Evolutionary conservation across 2,888 invertebrate species (phyloP), one percentile per base, ranked within the genome.

Genomic region (Orthosia cruda): DNA sequence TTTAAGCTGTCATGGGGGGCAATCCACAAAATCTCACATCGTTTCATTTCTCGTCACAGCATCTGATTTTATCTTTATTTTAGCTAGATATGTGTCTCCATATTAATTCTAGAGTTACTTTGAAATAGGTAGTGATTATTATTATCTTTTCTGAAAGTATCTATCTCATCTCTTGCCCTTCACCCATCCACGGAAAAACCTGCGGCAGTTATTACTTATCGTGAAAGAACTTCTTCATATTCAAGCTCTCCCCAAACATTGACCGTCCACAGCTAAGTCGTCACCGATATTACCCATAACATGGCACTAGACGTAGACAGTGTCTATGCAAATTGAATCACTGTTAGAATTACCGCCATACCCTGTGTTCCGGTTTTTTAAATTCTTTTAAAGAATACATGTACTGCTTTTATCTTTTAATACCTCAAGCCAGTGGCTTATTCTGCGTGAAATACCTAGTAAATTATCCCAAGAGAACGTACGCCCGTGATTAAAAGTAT

Each of bases 261-360:
- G 1, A 11, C 13, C 15, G 0, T 26, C 50, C 20, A 49, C 11
- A 45, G 16, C 4, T 47, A 40, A n/a, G 32, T 40, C 4, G 49
- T 13, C 16, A 45, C n/a, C 16, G 15, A 13, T 11, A 18, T 15
- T 23, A 52, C 2, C 63, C 57, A 63, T 16, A 77, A 73, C 59
- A 80, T 45, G 4, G 7, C 5, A 12, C 32, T 4, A 15, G 15
- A 7, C 40, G 7, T 54, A 62, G 55, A 71, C 20, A 50, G 20
- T 9, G 32, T 20, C 52, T 20, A 50, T 23, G 16, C 52, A n/a
- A 1, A 40, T 26, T 13, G 50, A 40, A 15, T 40, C 26, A 54
- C 26, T 59, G 49, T 59, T 26, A 62, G 47, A 65, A 57, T 79
- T 32, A 32, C 13, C 62, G n/a, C 57, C 78, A 83, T 68, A 71